Percentiles rank a stretch among this genome's conserved stretches.
Evolutionary conservation across 2,797 vertebrate genomes (phyloP).

Genomic region (Yasuhikotakia modesta): DNA sequence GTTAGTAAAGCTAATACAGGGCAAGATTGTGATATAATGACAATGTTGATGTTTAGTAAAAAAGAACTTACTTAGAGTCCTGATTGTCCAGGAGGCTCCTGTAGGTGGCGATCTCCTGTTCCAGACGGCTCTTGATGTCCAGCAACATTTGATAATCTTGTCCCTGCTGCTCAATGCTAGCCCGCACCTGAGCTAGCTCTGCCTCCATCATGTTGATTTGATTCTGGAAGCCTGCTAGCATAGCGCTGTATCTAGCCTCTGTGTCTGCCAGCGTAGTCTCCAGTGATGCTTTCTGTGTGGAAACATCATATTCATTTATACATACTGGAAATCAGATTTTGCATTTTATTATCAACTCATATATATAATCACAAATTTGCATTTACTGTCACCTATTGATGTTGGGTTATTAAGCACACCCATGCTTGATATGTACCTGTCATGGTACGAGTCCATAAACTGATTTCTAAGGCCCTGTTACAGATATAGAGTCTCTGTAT

Average conservation of each 20-base stretch:
- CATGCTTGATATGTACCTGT: constrained; percentile 15
- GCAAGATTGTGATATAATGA: background rate
- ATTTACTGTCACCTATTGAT: background rate
- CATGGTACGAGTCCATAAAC: constrained; percentile 21
- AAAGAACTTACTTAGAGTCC: constrained; percentile 74
- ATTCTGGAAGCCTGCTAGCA: constrained; percentile 80
- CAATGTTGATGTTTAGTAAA: background rate
- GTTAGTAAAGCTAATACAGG: constrained; percentile 8
- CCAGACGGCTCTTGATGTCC: constrained; percentile 81
- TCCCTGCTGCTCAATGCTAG: constrained; percentile 81
- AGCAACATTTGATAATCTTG: constrained; percentile 79
- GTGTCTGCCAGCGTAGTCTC: constrained; percentile 86
- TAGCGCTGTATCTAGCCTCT: constrained; percentile 81
- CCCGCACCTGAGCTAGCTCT: constrained; percentile 77
- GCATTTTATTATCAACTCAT: background rate
- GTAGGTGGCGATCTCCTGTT: constrained; percentile 86
- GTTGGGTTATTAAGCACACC: background rate
- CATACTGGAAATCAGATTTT: background rate
- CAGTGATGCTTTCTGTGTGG: constrained; percentile 83
- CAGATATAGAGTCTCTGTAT: constrained; percentile 27
- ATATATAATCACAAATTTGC: background rate
- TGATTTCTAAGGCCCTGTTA: background rate
- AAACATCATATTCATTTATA: too few relatives aligned
- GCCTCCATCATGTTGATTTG: constrained; percentile 80
- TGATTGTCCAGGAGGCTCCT: constrained; percentile 81